phyloP scores from a whole-genome alignment of 2,113 vertebrate genomes.

The Bubalus kerabau region DNA sequence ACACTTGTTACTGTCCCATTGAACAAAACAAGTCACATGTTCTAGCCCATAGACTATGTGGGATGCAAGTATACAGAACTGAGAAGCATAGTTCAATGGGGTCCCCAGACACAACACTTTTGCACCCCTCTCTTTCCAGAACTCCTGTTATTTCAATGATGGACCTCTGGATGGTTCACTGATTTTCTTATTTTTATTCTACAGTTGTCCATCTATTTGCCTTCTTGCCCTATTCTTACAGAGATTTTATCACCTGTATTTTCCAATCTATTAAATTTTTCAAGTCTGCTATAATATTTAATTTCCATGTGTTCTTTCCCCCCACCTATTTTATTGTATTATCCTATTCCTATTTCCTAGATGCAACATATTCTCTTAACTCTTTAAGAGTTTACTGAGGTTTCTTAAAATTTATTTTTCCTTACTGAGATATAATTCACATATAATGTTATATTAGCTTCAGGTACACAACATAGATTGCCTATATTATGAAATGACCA shows the following conservation, averaged over 20 bases:
- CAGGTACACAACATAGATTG: background rate
- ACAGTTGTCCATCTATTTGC: background rate
- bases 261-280: background rate
- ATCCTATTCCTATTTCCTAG: background rate
- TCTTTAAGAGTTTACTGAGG: background rate
- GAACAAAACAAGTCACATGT: background rate
- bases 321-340: background rate
- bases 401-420: background rate
- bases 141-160: background rate
- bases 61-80: background rate
- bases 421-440: background rate
- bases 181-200: background rate
- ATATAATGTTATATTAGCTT: background rate
- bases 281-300: background rate
- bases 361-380: background rate
- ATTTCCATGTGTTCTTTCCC: background rate
- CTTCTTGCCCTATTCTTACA: background rate
- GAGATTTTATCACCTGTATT: background rate
- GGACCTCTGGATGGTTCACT: background rate
- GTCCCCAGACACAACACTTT: too few species aligned
- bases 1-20: background rate
- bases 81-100: accelerated
- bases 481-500: background rate
- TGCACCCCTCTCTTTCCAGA: background rate
- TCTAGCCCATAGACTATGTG: background rate